Percentiles rank a stretch among this genome's conserved stretches.
phyloP scores from a whole-genome alignment of 2,888 invertebrate species.

The Glyphotaelius pellucidus region DNA sequence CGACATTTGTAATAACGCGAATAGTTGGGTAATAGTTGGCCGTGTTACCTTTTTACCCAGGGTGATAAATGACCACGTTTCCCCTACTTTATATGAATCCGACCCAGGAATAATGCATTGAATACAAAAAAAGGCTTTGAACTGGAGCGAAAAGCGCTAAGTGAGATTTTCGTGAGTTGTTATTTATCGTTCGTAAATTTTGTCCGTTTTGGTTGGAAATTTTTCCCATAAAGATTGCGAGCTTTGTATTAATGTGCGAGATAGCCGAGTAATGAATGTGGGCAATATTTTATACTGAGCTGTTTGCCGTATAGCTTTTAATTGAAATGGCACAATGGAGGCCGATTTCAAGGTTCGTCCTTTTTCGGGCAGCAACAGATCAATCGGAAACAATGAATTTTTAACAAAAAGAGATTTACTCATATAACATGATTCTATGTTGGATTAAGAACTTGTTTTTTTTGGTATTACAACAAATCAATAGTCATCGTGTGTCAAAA shows the following conservation, averaged over 20 bases:
- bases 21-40: constrained; percentile 54
- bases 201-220: constrained; percentile 25
- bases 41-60: constrained; percentile 57
- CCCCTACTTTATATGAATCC: constrained; percentile 27
- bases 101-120: constrained; percentile 21
- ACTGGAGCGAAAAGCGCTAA: constrained; percentile 32
- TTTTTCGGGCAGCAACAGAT: neutral
- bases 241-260: constrained; percentile 39
- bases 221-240: constrained; percentile 31
- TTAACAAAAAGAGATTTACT: neutral
- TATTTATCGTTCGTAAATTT: constrained; percentile 43
- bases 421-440: neutral
- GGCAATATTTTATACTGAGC: constrained; percentile 36
- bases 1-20: constrained; percentile 54
- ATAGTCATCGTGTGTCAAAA: no score
- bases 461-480: no score
- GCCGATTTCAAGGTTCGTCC: neutral
- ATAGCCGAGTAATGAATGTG: constrained; percentile 36
- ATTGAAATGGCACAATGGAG: constrained; percentile 4
- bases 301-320: constrained; percentile 28
- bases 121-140: constrained; percentile 33
- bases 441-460: neutral
- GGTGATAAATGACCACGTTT: constrained; percentile 49
- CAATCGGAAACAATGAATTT: neutral
- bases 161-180: constrained; percentile 40